These are phyloP conservation scores for Brenthis hecate DNA, from an alignment of 2,888 invertebrate species.

Conservation along the genomic window DNA sequence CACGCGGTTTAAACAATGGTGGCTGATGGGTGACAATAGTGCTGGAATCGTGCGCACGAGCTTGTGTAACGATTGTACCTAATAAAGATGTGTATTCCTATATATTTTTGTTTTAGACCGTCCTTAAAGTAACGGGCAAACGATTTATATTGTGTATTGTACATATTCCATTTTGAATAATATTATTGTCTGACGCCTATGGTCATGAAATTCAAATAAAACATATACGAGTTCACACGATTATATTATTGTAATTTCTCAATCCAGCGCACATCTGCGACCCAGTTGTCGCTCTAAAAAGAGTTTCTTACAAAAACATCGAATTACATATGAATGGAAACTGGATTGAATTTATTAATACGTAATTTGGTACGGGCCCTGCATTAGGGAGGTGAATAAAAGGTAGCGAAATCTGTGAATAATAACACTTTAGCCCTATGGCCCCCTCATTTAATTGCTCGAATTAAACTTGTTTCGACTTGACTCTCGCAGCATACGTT, in stretches of 20 bases:
- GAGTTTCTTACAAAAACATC: slow-evolving; percentile 71
- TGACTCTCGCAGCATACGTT: slow-evolving; percentile 50
- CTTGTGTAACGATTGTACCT: slow-evolving; percentile 42
- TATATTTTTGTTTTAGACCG: background rate
- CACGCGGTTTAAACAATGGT: slow-evolving; percentile 70
- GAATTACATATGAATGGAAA: slow-evolving; percentile 78
- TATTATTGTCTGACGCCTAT: slow-evolving; percentile 7
- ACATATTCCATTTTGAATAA: background rate
- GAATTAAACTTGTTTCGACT: slow-evolving; percentile 67
- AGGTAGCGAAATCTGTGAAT: slow-evolving; percentile 70
- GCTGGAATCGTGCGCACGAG: slow-evolving; percentile 67
- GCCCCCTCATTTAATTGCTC: slow-evolving; percentile 64
- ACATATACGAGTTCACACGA: slow-evolving; percentile 53
- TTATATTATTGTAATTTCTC: slow-evolving; percentile 74
- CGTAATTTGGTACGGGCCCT: slow-evolving; percentile 76
- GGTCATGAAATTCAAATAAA: slow-evolving; percentile 33
- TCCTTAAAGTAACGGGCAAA: background rate
- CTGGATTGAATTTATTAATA: slow-evolving; percentile 80
- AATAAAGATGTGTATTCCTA: slow-evolving; percentile 1
- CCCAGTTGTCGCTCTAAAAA: slow-evolving; percentile 73
- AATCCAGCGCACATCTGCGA: slow-evolving; percentile 73
- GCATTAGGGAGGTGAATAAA: slow-evolving; percentile 74
- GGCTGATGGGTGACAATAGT: slow-evolving; percentile 62
- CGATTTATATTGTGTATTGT: background rate
- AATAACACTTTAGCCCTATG: slow-evolving; percentile 48